A percentile compares a stretch with the other conserved stretches of the same genome.
These are phyloP conservation scores for Alitta virens DNA, from an alignment of 2,888 invertebrate genomes.

Conservation along the genomic window DNA sequence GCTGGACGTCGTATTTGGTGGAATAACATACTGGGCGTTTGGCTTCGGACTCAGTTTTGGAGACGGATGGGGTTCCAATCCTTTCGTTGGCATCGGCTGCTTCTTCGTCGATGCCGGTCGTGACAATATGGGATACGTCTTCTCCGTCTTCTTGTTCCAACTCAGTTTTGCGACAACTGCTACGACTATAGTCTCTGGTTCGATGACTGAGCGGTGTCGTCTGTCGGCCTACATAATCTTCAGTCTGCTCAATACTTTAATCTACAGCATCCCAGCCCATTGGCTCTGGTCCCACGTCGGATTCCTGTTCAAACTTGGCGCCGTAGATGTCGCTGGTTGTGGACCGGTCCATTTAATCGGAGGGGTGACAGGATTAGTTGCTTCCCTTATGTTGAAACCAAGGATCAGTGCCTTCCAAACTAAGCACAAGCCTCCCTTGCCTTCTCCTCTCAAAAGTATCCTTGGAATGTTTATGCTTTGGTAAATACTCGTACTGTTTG, in stretches of 20 bases:
- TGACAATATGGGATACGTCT: constrained; percentile 19
- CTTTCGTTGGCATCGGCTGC: constrained; percentile 41
- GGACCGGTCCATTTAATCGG: constrained; percentile 63
- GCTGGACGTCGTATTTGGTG: constrained; percentile 88
- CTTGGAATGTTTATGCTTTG: constrained; percentile 45
- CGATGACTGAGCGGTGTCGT: constrained; percentile 52
- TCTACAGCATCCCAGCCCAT: constrained; percentile 58
- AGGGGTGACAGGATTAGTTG: constrained; percentile 74
- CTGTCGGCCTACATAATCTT: constrained; percentile 47
- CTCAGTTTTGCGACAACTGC: constrained; percentile 83
- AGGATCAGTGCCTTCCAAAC: constrained; percentile 68
- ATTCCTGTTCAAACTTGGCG: constrained; percentile 32
- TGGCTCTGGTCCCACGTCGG: constrained; percentile 38
- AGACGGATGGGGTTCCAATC: constrained; percentile 49
- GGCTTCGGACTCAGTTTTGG: constrained; percentile 89
- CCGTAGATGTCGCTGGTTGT: constrained; percentile 29
- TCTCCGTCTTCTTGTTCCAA: constrained; percentile 17
- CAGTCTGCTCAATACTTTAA: constrained; percentile 44
- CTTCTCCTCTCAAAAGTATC: constrained; percentile 33
- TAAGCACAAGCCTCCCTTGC: constrained; percentile 10
- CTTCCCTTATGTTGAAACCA: constrained; percentile 85
- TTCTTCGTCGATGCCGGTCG: constrained; percentile 54
- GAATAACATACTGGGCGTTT: constrained; percentile 89
- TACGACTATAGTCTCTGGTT: constrained; percentile 49
- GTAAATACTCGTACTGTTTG: constrained; percentile 25